Conservation (phyloP, 2,797 vertebrate species). For the Enoplosus armatus region DNA sequence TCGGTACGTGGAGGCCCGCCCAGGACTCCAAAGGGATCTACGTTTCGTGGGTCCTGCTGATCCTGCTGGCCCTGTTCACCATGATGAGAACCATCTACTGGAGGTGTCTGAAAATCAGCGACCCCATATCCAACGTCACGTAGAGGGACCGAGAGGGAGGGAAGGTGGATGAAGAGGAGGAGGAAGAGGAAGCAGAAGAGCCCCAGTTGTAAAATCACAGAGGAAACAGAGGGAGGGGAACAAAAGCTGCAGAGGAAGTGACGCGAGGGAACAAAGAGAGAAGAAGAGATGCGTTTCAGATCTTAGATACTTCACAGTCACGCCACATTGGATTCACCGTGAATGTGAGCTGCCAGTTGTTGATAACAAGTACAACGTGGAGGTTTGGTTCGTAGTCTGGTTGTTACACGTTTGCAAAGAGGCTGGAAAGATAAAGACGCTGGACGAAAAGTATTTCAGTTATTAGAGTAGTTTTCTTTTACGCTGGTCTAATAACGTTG, state of each 20-base stretch:
- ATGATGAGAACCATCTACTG: slow-evolving; percentile 88
- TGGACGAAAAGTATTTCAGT: background rate
- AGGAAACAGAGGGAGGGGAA: background rate
- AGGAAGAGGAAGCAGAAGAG: background rate
- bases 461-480: background rate
- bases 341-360: slow-evolving; percentile 4
- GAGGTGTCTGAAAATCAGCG: slow-evolving; percentile 92
- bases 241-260: background rate
- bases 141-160: slow-evolving; percentile 45
- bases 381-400: background rate
- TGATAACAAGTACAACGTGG: background rate
- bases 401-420: background rate
- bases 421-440: background rate
- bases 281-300: background rate
- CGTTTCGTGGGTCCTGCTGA: slow-evolving; percentile 86
- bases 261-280: background rate
- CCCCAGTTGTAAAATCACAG: background rate
- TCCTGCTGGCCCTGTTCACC: slow-evolving; percentile 84
- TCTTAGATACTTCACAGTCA: slow-evolving; percentile 3
- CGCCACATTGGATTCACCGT: background rate
- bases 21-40: slow-evolving; percentile 86
- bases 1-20: slow-evolving; percentile 87
- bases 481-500: background rate
- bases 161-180: background rate
- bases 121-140: slow-evolving; percentile 88